These are phyloP conservation scores for Callaeas wilsoni DNA, from an alignment of 2,113 vertebrate species.

Conservation along the genomic window DNA sequence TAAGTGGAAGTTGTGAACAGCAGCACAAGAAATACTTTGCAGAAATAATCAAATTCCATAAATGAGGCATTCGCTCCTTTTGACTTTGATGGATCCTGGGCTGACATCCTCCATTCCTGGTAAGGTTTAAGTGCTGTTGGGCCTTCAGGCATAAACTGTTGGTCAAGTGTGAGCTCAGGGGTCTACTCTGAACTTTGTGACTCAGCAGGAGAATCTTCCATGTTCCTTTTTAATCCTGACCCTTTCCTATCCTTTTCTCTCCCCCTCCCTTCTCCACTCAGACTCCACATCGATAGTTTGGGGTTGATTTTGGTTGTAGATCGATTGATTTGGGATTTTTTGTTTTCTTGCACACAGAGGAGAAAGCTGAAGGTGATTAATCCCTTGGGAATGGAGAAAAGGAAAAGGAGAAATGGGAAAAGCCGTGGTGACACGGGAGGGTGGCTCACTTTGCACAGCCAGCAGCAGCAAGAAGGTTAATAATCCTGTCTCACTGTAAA, in stretches of 20 bases:
- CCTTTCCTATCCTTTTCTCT: background rate
- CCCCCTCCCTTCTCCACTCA: rapidly evolving
- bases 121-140: background rate
- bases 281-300: background rate
- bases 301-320: background rate
- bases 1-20: background rate
- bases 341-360: background rate
- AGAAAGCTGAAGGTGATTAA: background rate
- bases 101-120: rapidly evolving
- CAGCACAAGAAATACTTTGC: background rate
- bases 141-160: background rate
- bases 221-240: background rate
- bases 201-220: background rate
- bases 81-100: background rate
- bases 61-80: background rate
- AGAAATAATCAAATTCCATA: background rate
- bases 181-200: background rate
- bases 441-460: too few relatives aligned
- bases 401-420: background rate
- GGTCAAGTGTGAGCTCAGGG: background rate
- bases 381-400: background rate
- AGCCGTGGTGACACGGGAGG: background rate
- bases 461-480: background rate
- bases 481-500: background rate
- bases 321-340: background rate